These are phyloP conservation scores for Oryzias celebensis DNA, from an alignment of 2,113 vertebrate species.

Conservation along the genomic window DNA sequence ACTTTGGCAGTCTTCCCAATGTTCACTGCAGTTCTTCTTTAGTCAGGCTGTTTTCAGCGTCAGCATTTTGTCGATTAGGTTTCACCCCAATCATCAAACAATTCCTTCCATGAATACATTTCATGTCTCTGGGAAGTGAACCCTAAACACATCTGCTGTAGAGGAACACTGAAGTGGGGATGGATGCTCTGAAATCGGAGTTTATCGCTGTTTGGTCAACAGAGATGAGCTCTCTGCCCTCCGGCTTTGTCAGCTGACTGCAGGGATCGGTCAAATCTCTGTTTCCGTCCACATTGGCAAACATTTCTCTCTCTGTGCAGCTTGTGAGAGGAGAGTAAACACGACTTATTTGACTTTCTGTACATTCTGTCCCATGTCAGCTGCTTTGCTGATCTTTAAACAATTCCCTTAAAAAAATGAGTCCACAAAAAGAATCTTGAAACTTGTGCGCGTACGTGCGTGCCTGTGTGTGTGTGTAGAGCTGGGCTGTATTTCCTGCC, in stretches of 20 bases:
- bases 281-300: conserved; percentile 35
- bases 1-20: neutral
- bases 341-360: conserved; percentile 38
- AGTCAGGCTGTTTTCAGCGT: neutral
- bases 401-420: neutral
- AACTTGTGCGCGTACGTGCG: neutral
- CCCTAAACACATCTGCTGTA: too few species aligned
- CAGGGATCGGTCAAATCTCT: conserved; percentile 25
- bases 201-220: conserved; percentile 50
- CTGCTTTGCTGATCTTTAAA: conserved; percentile 11
- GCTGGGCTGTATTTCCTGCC: neutral
- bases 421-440: neutral
- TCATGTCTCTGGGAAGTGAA: too few species aligned
- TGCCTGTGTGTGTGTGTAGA: neutral
- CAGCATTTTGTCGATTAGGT: neutral
- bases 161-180: neutral
- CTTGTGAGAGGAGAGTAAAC: conserved; percentile 39
- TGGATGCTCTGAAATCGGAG: conserved; percentile 9
- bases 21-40: neutral
- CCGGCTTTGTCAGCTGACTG: conserved; percentile 26
- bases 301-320: conserved; percentile 13
- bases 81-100: neutral
- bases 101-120: neutral
- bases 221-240: conserved; percentile 39
- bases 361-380: conserved; percentile 11